These are phyloP conservation scores for Manis pentadactyla DNA, from an alignment of 2,797 vertebrate genomes.

Conservation along the genomic window DNA sequence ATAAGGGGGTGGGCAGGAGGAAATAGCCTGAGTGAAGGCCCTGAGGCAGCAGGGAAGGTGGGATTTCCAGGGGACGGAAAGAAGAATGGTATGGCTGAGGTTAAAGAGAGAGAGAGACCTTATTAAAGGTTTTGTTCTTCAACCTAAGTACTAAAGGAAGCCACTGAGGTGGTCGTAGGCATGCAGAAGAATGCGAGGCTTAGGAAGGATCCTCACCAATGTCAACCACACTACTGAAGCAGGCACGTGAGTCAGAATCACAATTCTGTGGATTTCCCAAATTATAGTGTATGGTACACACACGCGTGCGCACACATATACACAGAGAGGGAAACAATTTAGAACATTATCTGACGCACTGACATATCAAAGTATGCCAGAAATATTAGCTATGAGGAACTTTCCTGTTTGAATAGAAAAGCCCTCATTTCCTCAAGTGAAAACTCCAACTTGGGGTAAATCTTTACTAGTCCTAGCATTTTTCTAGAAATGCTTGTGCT, in stretches of 20 bases:
- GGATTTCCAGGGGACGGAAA: constrained; percentile 11
- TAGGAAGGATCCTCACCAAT: background rate
- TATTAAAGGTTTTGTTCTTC: background rate
- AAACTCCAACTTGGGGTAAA: constrained; percentile 6
- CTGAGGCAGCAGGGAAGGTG: background rate
- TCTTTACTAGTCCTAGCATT: background rate
- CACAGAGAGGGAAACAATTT: background rate
- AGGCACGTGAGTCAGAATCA: background rate
- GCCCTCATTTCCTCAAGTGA: constrained; percentile 8
- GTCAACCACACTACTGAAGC: background rate
- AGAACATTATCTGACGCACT: background rate
- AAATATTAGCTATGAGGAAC: background rate
- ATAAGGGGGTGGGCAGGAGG: background rate
- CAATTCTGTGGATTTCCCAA: background rate
- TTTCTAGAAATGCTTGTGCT: constrained; percentile 46
- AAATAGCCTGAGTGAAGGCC: background rate
- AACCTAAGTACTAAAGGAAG: background rate
- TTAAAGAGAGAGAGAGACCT: background rate
- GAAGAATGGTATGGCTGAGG: background rate
- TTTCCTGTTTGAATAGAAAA: background rate
- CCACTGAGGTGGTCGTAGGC: too few relatives aligned
- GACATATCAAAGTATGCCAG: background rate
- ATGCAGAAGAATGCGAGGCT: background rate
- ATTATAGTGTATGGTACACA: background rate
- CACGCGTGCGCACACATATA: background rate